Percentiles rank a stretch among this genome's conserved stretches.
Evolutionary conservation across 2,113 vertebrate species (phyloP).

Genomic region (Callocephalon fimbriatum): DNA sequence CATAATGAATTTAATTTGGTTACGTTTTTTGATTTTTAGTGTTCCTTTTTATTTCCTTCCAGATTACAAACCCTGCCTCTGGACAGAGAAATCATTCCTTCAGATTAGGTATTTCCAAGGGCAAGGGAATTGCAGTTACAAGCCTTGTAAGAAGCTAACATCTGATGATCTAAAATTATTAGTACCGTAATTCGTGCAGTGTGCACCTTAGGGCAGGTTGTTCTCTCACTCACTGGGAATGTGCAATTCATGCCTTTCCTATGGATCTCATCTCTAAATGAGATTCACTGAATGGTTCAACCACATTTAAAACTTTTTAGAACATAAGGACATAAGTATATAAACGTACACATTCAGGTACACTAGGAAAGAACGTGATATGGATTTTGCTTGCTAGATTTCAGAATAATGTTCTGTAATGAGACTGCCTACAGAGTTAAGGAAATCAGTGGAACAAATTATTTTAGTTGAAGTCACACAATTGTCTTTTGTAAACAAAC

Average conservation of each 20-base stretch:
- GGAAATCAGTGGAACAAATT: not conserved
- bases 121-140: not conserved
- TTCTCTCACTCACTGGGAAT: not conserved
- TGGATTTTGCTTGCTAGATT: not conserved
- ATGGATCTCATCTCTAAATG: not conserved
- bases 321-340: not conserved
- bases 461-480: not conserved
- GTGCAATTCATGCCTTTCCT: not conserved
- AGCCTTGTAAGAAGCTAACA: not conserved
- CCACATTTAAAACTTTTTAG: no score
- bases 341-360: not conserved
- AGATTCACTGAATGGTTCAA: not conserved
- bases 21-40: no score
- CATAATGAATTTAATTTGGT: no score
- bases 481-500: not conserved
- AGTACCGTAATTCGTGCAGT: not conserved
- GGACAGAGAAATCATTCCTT: not conserved
- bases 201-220: fast-evolving
- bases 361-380: not conserved
- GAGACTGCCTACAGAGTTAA: not conserved
- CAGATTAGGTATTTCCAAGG: not conserved
- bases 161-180: not conserved
- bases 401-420: not conserved
- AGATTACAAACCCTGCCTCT: not conserved
- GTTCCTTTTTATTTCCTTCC: no score